Percentiles rank a stretch among this genome's conserved stretches.
Conservation (phyloP, 1,140 invertebrate species). For the Holcopasites calliopsidis region DNA sequence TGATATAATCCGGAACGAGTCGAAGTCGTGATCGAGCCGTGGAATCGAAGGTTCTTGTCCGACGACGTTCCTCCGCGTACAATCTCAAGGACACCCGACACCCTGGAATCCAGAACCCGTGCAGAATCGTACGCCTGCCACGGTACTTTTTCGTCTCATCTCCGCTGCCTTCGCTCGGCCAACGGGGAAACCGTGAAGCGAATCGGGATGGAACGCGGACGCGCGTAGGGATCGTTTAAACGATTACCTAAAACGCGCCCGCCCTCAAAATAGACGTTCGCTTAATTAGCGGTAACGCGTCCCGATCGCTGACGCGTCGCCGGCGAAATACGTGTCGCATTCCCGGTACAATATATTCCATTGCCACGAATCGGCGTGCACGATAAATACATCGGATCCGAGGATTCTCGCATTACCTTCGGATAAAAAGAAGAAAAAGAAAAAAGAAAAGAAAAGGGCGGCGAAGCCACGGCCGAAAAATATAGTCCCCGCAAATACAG, state of each 20-base stretch:
- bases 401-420: conserved; percentile 42
- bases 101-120: conserved; percentile 62
- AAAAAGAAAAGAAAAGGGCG: too few relatives aligned
- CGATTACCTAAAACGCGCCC: not conserved
- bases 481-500: conserved; percentile 47
- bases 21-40: conserved; percentile 51
- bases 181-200: not conserved
- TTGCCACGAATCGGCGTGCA: conserved; percentile 20
- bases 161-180: not conserved
- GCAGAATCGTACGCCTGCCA: conserved; percentile 30
- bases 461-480: conserved; percentile 20
- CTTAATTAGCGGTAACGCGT: not conserved
- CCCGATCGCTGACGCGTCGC: not conserved
- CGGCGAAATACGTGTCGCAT: conserved; percentile 18
- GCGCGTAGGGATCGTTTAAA: conserved; percentile 20
- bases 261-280: not conserved
- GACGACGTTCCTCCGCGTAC: conserved; percentile 64
- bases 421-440: too few relatives aligned
- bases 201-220: conserved; percentile 15
- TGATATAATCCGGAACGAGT: conserved; percentile 57
- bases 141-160: conserved; percentile 38
- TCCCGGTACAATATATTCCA: conserved; percentile 25
- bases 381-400: conserved; percentile 43
- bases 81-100: conserved; percentile 66
- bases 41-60: conserved; percentile 50